A percentile compares a stretch with the other conserved stretches of the same genome.
phyloP scores from a whole-genome alignment of 2,113 vertebrate genomes.

The Theropithecus gelada region DNA sequence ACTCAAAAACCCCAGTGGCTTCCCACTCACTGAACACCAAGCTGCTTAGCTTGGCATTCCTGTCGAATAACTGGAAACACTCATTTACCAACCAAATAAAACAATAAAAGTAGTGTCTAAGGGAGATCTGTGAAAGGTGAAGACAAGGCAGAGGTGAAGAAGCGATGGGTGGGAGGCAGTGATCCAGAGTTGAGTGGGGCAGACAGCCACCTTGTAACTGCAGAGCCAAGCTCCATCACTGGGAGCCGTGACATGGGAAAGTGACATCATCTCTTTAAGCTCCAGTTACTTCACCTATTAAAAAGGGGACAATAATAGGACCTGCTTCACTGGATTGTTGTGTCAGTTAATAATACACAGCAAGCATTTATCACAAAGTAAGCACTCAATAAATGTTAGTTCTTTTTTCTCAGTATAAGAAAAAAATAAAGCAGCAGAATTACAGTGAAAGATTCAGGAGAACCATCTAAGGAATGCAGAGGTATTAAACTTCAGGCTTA shows the following conservation, averaged over 20 bases:
- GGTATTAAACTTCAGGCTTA: conserved; percentile 39
- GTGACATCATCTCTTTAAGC: neutral
- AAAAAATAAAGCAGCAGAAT: conserved; percentile 6
- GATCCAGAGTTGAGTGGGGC: neutral
- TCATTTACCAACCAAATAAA: neutral
- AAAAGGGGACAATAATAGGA: neutral
- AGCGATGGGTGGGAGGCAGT: fast-evolving
- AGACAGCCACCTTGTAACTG: neutral
- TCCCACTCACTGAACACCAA: neutral
- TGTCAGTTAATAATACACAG: neutral
- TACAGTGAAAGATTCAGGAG: neutral
- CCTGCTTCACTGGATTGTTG: neutral
- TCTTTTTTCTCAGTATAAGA: neutral
- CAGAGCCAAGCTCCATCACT: neutral
- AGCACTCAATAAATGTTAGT: neutral
- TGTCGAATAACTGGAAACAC: neutral
- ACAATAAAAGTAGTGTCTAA: neutral
- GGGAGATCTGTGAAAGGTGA: neutral
- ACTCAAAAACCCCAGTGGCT: neutral
- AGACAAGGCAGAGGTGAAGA: neutral
- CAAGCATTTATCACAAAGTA: conserved; percentile 13
- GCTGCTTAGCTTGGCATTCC: neutral
- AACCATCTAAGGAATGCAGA: neutral
- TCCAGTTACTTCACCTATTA: neutral
- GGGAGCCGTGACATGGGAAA: neutral